Evolutionary conservation across 2,113 vertebrate species (phyloP), one percentile per base, ranked within the genome.

Genomic region (Plestiodon gilberti): DNA sequence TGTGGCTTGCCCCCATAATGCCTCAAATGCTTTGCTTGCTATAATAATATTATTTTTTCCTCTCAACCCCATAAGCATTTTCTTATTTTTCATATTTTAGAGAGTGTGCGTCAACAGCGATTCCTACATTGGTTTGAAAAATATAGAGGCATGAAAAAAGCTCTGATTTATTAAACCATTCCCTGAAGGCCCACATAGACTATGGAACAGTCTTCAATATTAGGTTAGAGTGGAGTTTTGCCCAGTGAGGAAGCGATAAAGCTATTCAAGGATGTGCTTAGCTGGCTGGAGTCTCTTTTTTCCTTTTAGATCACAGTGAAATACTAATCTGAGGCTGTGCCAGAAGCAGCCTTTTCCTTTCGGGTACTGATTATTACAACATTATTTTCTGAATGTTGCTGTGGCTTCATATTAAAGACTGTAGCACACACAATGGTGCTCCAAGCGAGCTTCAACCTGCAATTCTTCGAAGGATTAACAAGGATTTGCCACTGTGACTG

Each of bases 151-250:
- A 65, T 65, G 40, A 38, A 59, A 59, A 57, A 83, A 59, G n/a
- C 22, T 83, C 81, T 59, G 61, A 65, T 84, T 84, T 76, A 84
- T 76, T 84, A 76, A 84, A 77, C 61, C 30, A 52, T 76, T 84
- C 73, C 73, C 73, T 65, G 22, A 76, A 84, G 83, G 40, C 40
- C 22, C 62, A 65, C 71, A 64, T 10, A 77, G 61, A 74, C 73
- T 52, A 77, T 84, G 38, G 82, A 84, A n/a, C 73, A 76, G 61
- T 76, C 76, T 84, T 77, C 74, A 84, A 77, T 84, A 84, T 84
- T 84, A 75, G 35, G 38, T 84, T 84, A 84, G 52, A 15, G 61
- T 65, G 61, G 83, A 84, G 43, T 59, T 84, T 76, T 84, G 73
- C 71, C 71, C 71, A 84, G 71, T 64, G 57, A 74, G 70, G 52